Conservation (phyloP, 2,888 invertebrate genomes). For the Zelleria hepariella region DNA sequence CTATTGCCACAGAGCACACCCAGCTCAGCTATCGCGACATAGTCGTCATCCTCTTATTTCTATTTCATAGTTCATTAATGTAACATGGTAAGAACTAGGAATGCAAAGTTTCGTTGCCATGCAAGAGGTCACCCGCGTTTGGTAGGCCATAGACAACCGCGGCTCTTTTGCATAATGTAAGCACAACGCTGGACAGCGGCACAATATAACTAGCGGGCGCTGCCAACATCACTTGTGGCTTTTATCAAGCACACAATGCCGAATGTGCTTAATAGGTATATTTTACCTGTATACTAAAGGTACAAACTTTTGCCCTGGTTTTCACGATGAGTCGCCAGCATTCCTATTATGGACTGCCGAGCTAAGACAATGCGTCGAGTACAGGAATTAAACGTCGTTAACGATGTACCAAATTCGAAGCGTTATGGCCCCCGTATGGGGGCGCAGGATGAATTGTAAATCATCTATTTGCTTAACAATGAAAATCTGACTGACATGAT, state of each 20-base stretch:
- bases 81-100: no score
- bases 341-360: constrained; percentile 6
- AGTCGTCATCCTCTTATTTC: no score
- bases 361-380: constrained; percentile 6
- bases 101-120: no score
- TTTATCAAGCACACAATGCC: constrained; percentile 6
- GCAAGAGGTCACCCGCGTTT: no score
- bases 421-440: background rate
- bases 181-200: constrained; percentile 2
- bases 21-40: constrained; percentile 1
- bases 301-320: constrained; percentile 3
- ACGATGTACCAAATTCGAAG: constrained; percentile 5
- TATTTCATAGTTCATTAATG: no score
- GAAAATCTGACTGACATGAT: no score
- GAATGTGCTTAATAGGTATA: constrained; percentile 6
- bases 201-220: background rate
- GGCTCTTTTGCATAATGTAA: constrained; percentile 2
- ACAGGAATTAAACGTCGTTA: constrained; percentile 4
- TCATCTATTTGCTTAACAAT: background rate
- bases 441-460: constrained; percentile 3
- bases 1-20: no score
- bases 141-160: no score
- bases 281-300: constrained; percentile 5
- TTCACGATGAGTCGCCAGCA: constrained; percentile 4
- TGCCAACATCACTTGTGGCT: constrained; percentile 1